Evolutionary conservation across 2,797 vertebrate species (phyloP), one percentile per base, ranked within the genome.

Genomic region (Phrynocephalus vlangalii): DNA sequence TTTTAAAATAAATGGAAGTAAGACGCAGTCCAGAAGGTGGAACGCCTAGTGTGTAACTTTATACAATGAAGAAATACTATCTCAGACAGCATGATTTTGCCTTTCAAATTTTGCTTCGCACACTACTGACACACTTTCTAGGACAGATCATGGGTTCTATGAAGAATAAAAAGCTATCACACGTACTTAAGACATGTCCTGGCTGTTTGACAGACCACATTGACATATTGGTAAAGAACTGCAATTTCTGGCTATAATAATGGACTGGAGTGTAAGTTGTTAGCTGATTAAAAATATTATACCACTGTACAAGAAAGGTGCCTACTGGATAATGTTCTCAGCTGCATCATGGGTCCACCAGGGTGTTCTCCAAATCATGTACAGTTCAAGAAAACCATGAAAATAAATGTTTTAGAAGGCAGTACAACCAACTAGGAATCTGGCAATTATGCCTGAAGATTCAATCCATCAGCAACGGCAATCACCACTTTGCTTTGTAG

Each of bases 1-100:
- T 91, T 90, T 88, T 88, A 5, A 89, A 89, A 79, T 30, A 75
- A 86, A 92, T 79, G n/a, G 90, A 94, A 93, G 92, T 89, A 94
- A 89, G 78, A 33, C n/a, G 66, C 50, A 60, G 75, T 76, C 84
- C 68, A 50, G 86, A 90, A 83, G 60, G 18, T 86, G 86, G 87
- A 91, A 89, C 33, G 82, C 0, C 76, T 3, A 78, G 52, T 8
- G 16, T 60, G 20, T 56, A 79, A 33, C 18, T 80, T 92, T 68
- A 72, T 3, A 6, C 20, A 72, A 86, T 4, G 87, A 1, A 81
- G 50, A 72, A 60, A n/a, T 71, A 82, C 83, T 38, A 75, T n/a
- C 28, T n/a, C 70, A 83, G 78, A 52, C 84, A 77, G 63, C 56
- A 38, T 72, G 78, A 1, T 0, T 50, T 82, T 77, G 85, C 60